phyloP scores from a whole-genome alignment of 2,888 invertebrate species.

The Trilocha varians region DNA sequence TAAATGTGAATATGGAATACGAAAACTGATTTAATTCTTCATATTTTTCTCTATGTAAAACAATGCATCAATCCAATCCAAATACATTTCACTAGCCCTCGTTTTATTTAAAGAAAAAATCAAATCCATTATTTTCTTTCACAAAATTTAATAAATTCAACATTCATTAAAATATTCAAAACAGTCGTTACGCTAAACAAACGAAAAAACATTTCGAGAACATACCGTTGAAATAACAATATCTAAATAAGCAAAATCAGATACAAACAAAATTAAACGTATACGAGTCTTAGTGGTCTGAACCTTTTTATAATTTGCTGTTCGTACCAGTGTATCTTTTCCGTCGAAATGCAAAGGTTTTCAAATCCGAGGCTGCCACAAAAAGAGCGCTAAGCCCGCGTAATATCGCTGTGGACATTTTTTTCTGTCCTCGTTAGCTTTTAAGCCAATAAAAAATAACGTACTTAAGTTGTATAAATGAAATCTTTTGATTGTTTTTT shows the following conservation, averaged over 20 bases:
- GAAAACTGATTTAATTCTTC: too few species aligned
- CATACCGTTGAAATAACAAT: background rate
- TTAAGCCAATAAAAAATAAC: background rate
- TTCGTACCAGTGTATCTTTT: background rate
- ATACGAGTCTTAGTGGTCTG: background rate
- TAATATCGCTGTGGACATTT: constrained; percentile 1
- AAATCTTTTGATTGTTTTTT: background rate
- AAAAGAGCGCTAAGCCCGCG: background rate
- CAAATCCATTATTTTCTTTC: too few species aligned
- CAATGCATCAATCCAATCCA: too few species aligned
- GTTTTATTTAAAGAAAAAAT: too few species aligned
- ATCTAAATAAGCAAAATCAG: background rate
- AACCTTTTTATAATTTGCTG: constrained; percentile 2
- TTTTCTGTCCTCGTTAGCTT: background rate
- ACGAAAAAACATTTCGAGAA: too few species aligned
- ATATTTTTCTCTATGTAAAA: too few species aligned
- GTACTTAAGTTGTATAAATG: background rate
- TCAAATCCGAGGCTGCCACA: background rate
- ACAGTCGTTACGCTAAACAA: too few species aligned
- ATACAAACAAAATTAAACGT: background rate
- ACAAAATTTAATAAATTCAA: too few species aligned
- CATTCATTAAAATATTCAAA: too few species aligned
- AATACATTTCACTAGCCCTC: too few species aligned
- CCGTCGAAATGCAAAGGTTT: background rate
- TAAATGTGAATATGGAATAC: too few species aligned